Percentiles rank a stretch among this genome's conserved stretches.
These are phyloP conservation scores for Caenorhabditis uteleia DNA, from an alignment of 2,888 invertebrate species.

Conservation along the genomic window DNA sequence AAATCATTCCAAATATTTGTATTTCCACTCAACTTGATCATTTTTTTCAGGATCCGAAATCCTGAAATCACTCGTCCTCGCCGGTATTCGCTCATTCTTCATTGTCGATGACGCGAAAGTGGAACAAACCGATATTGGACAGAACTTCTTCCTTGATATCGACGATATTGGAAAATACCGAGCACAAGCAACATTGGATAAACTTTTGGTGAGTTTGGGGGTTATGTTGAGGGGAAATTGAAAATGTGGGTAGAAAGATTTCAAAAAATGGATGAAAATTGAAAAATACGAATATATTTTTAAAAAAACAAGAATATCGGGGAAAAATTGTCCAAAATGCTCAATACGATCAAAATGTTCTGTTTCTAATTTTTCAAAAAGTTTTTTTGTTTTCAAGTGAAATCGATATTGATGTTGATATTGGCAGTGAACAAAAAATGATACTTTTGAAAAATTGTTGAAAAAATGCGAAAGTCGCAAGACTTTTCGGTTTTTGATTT, in stretches of 20 bases:
- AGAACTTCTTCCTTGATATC: constrained; percentile 90
- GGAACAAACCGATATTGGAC: constrained; percentile 47
- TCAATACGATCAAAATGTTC: no score
- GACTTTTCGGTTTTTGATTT: no score
- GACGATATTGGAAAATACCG: constrained; percentile 78
- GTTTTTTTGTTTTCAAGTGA: no score
- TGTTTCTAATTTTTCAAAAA: no score
- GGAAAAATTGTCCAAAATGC: no score
- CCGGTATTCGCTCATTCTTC: constrained; percentile 76
- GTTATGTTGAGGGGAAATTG: no score
- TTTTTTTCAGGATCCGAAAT: constrained; percentile 79
- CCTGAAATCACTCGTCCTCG: constrained; percentile 90
- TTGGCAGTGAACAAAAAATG: no score
- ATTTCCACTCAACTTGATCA: not conserved
- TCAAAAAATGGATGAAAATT: constrained; percentile 1
- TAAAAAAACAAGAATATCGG: no score
- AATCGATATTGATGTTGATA: no score
- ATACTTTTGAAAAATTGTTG: no score
- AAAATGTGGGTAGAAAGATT: not conserved
- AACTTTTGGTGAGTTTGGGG: constrained; percentile 41
- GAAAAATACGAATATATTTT: not conserved
- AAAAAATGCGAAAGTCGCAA: no score
- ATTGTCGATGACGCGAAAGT: constrained; percentile 71
- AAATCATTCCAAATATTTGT: not conserved
- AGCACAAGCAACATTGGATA: constrained; percentile 52